phyloP scores from a whole-genome alignment of 2,888 invertebrate genomes.

The Adelphocoris suturalis region DNA sequence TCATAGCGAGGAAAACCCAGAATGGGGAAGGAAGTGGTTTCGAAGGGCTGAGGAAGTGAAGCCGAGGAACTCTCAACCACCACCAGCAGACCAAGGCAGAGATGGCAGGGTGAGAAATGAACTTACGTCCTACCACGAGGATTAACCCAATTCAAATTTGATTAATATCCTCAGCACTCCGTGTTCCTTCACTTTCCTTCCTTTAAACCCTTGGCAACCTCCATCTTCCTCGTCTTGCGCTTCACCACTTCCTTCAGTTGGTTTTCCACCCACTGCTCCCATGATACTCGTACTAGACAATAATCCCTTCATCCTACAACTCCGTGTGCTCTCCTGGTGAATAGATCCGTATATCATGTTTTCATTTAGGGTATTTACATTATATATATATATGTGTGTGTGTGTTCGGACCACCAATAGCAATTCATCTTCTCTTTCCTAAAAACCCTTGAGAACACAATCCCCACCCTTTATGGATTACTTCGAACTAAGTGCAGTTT shows the following conservation, averaged over 20 bases:
- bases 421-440: slow-evolving; percentile 1
- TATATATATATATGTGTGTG: too few relatives aligned
- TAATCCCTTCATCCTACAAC: not conserved
- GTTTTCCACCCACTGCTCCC: slow-evolving; percentile 33
- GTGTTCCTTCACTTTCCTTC: slow-evolving; percentile 55
- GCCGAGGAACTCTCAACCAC: slow-evolving; percentile 9
- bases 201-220: slow-evolving; percentile 3
- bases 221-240: not conserved
- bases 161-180: slow-evolving; percentile 63
- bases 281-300: not conserved
- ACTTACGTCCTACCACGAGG: slow-evolving; percentile 58
- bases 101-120: slow-evolving; percentile 64
- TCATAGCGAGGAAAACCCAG: not conserved
- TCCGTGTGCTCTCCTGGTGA: not conserved
- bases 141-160: slow-evolving; percentile 70
- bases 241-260: slow-evolving; percentile 31
- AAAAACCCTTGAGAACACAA: slow-evolving; percentile 18
- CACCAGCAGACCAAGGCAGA: slow-evolving; percentile 30
- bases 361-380: slow-evolving; percentile 29
- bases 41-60: slow-evolving; percentile 43
- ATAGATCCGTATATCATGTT: slow-evolving; percentile 23
- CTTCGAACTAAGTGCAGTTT: slow-evolving; percentile 12
- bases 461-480: not conserved
- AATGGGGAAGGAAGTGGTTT: slow-evolving; percentile 57
- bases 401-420: not conserved